Percentiles rank a stretch among this genome's conserved stretches.
Evolutionary conservation across 2,888 invertebrate species (phyloP).

Genomic region (Trimorus sp.): DNA sequence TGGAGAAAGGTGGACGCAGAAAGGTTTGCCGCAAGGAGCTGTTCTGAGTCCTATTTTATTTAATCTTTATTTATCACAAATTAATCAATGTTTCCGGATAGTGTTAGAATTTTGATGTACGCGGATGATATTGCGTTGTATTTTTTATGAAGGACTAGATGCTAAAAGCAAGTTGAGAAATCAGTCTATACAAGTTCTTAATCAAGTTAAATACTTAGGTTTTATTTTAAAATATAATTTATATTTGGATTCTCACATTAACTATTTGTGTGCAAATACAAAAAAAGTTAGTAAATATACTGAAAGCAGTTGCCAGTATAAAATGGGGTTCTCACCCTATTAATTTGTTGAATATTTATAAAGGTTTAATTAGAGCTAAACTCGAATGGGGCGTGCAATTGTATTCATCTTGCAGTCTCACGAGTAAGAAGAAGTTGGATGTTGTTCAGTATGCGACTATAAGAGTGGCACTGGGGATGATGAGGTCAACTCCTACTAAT

Average conservation of each 20-base stretch:
- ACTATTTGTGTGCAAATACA: too few relatives aligned
- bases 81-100: background rate
- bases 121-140: slow-evolving; percentile 2
- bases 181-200: background rate
- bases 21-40: slow-evolving; percentile 7
- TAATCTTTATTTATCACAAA: background rate
- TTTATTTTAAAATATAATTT: background rate
- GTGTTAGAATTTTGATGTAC: background rate
- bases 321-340: slow-evolving; percentile 3
- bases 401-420: background rate
- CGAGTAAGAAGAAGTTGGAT: background rate
- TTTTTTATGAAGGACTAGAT: background rate
- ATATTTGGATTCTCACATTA: background rate
- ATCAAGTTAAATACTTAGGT: background rate
- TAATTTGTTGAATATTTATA: background rate
- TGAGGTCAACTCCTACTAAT: slow-evolving; percentile 27
- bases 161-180: background rate
- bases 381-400: slow-evolving; percentile 1
- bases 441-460: background rate
- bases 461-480: slow-evolving; percentile 8
- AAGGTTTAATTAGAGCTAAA: slow-evolving; percentile 1
- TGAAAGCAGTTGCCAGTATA: background rate
- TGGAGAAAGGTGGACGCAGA: background rate
- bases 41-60: slow-evolving; percentile 7
- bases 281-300: background rate